Evolutionary conservation across 2,113 vertebrate species (phyloP), one percentile per base, ranked within the genome.

Genomic region (Ardeotis arabs): DNA sequence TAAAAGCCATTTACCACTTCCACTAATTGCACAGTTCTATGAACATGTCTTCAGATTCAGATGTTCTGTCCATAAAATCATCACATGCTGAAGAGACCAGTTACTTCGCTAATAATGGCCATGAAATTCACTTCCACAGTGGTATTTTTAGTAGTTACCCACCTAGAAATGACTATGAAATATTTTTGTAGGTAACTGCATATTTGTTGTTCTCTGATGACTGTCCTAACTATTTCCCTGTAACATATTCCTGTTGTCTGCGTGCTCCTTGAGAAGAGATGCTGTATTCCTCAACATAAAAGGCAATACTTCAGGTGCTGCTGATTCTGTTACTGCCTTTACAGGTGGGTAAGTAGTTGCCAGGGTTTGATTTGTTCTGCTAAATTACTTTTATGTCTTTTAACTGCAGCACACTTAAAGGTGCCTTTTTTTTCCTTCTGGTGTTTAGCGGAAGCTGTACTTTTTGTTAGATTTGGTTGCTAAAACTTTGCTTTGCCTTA

Each of bases 381-480:
- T 87, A 81, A 85, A 94, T 91, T 91, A 66, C 62, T 92, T 95
- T 96, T 94, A 95, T 93, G 60, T 63, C 69, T 92, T 74, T 64
- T 81, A 88, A 94, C 56, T 23, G 78, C 91, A 94, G 72, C 75
- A 82, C 62, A 70, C 52, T 75, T 91, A 90, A 79, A 85, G 49
- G 47, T 53, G 28, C 18, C 94, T 78, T 91, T 87, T 47, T 56
- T 97, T 93, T 90, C 78, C 70, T 92, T 85, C 66, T 90, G 60
- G 22, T 74, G 59, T 82, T 93, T 92, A 82, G 81, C 67, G 68
- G 68, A 95, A 96, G 63, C 37, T 56, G 16, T 77, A 63, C 37
- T 80, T 96, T 92, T 93, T 74, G 84, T 89, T 67, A 67, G 76
- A 80, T 21, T 75, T 7, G 10, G 33, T 87, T 94, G n/a, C 55